phyloP scores from a whole-genome alignment of 2,888 invertebrate species.

The Hirtodrosophila cameraria region DNA sequence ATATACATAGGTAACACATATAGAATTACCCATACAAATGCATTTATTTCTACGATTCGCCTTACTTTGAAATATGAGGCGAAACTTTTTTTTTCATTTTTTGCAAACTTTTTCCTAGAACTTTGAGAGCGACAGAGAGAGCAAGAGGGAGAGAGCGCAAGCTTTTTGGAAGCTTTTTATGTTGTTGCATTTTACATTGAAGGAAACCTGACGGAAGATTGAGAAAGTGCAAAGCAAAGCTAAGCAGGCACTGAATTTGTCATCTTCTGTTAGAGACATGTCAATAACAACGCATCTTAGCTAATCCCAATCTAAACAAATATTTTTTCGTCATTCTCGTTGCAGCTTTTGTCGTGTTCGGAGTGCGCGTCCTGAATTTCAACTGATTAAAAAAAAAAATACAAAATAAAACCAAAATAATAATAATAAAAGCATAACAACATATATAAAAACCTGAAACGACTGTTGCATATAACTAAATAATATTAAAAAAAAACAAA shows the following conservation, averaged over 20 bases:
- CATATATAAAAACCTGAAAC: no score
- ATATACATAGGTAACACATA: no score
- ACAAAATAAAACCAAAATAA: slow-evolving; percentile 5
- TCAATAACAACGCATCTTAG: slow-evolving; percentile 53
- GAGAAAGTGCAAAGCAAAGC: slow-evolving; percentile 44
- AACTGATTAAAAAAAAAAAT: slow-evolving; percentile 32
- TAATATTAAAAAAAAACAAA: slow-evolving; percentile 18
- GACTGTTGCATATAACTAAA: no score
- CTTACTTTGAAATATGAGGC: slow-evolving; percentile 70
- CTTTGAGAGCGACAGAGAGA: slow-evolving; percentile 3
- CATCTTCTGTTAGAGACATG: slow-evolving; percentile 39
- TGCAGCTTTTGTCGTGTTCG: slow-evolving; percentile 82
- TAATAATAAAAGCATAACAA: not conserved
- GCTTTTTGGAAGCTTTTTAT: slow-evolving; percentile 8
- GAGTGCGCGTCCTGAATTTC: slow-evolving; percentile 64
- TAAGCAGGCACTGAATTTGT: slow-evolving; percentile 64
- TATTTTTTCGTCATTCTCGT: slow-evolving; percentile 74
- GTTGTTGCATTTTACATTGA: slow-evolving; percentile 46
- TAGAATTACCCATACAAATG: slow-evolving; percentile 68
- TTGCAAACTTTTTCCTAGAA: slow-evolving; percentile 47
- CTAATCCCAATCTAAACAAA: slow-evolving; percentile 51
- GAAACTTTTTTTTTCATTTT: no score
- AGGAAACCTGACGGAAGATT: not conserved
- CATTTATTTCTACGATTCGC: slow-evolving; percentile 47
- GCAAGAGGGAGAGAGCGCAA: slow-evolving; percentile 1